phyloP scores from a whole-genome alignment of 2,888 invertebrate species.

The Caprella mutica region DNA sequence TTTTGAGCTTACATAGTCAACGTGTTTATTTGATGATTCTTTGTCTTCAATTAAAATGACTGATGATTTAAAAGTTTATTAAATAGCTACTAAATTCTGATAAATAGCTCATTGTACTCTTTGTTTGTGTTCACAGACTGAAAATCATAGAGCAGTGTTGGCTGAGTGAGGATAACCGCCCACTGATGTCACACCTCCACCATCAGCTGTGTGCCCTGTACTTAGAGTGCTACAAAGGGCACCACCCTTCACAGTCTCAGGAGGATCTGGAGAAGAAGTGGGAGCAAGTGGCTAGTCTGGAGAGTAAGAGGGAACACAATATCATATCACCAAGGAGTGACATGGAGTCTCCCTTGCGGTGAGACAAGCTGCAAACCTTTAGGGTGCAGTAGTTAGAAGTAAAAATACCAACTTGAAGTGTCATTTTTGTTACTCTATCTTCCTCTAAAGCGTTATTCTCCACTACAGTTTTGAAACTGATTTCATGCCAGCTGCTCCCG shows the following conservation, averaged over 20 bases:
- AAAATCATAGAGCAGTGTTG: too few species aligned
- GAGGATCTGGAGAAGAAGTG: conserved; percentile 15
- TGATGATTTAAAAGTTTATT: too few species aligned
- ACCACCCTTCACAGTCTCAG: neutral
- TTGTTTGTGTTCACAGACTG: too few species aligned
- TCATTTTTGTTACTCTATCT: neutral
- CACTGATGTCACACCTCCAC: conserved; percentile 3
- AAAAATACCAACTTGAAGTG: neutral
- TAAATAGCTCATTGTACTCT: too few species aligned
- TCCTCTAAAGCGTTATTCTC: neutral
- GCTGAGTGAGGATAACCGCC: conserved; percentile 2
- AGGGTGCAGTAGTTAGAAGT: neutral
- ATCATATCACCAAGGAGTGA: too few species aligned
- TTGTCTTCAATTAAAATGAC: too few species aligned
- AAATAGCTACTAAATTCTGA: too few species aligned
- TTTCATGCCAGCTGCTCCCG: conserved; percentile 54
- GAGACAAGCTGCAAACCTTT: neutral
- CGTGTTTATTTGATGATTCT: too few species aligned
- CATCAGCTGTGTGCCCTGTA: neutral
- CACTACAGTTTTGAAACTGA: conserved; percentile 26
- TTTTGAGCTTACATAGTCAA: too few species aligned
- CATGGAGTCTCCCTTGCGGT: neutral
- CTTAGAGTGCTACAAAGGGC: neutral
- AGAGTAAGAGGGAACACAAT: neutral
- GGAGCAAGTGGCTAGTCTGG: neutral